These are phyloP conservation scores for Pangasius krempfi DNA, from an alignment of 2,797 vertebrate species.

Conservation along the genomic window DNA sequence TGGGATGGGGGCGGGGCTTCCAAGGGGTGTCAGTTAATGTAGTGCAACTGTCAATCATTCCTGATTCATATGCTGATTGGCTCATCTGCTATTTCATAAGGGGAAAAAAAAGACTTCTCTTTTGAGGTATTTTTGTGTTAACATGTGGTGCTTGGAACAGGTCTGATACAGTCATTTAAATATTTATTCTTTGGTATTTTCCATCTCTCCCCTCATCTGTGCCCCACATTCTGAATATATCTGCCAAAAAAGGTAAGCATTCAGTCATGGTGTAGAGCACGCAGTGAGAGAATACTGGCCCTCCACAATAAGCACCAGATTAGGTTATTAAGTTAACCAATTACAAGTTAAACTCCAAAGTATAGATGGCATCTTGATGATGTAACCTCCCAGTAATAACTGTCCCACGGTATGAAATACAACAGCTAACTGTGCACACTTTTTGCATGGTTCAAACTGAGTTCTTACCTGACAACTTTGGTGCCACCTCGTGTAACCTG, in stretches of 20 bases:
- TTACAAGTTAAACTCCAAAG: neutral
- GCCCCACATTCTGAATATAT: neutral
- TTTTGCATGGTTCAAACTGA: neutral
- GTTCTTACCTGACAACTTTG: conserved; percentile 89
- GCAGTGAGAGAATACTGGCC: neutral
- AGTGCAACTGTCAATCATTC: neutral
- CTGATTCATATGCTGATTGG: neutral
- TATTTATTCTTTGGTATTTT: conserved; percentile 5
- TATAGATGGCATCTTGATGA: neutral
- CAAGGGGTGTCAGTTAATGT: neutral
- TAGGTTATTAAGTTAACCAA: neutral
- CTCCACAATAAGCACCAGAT: neutral
- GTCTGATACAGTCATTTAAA: neutral
- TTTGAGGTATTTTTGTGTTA: neutral
- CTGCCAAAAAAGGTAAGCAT: neutral
- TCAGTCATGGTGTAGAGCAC: conserved; percentile 1
- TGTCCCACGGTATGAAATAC: neutral
- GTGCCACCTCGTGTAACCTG: conserved; percentile 87
- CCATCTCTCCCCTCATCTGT: neutral
- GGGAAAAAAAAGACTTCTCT: neutral
- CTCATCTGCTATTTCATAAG: neutral
- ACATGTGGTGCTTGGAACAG: neutral
- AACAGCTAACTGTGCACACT: neutral
- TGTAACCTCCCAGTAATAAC: neutral
- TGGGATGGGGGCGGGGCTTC: neutral